A percentile compares a stretch with the other conserved stretches of the same genome.
Evolutionary conservation across 2,113 vertebrate species (phyloP).

Genomic region (Hassar affinis): DNA sequence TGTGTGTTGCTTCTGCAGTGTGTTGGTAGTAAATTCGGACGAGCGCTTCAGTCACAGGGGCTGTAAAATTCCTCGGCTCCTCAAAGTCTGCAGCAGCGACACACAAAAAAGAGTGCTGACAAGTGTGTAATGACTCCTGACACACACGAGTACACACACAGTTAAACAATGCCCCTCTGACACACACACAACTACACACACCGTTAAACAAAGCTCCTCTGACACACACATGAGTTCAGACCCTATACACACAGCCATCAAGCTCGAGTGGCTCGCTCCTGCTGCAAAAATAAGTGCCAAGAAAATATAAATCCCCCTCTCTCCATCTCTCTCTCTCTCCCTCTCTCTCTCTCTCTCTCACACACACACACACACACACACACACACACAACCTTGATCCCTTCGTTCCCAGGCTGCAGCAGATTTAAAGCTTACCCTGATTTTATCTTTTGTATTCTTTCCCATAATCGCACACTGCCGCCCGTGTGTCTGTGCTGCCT

Average conservation of each 20-base stretch:
- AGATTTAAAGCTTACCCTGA: not conserved
- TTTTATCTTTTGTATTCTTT: not conserved
- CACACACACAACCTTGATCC: not conserved
- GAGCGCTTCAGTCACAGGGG: not conserved
- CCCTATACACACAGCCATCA: conserved; percentile 40
- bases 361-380: conserved; percentile 15
- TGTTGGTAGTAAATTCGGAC: conserved; percentile 9
- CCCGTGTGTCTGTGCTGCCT: not conserved
- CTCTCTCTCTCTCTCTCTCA: not conserved
- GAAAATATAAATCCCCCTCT: conserved; percentile 18
- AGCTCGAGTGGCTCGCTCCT: not conserved
- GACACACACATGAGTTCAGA: conserved; percentile 38
- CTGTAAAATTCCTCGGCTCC: conserved; percentile 24
- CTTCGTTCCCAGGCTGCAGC: not conserved
- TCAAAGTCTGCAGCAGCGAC: conserved; percentile 33
- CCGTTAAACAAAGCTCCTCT: conserved; percentile 41
- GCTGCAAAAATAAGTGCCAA: conserved; percentile 9
- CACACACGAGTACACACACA: conserved; percentile 40
- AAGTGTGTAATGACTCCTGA: conserved; percentile 54
- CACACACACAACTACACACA: conserved; percentile 29
- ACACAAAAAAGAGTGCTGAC: conserved; percentile 48
- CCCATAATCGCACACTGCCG: not conserved
- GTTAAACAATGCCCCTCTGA: conserved; percentile 43
- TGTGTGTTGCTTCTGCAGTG: conserved; percentile 5
- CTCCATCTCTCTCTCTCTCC: not conserved